A percentile compares a stretch with the other conserved stretches of the same genome.
Conservation (phyloP, 2,113 vertebrate species). For the Cynoglossus semilaevis region DNA sequence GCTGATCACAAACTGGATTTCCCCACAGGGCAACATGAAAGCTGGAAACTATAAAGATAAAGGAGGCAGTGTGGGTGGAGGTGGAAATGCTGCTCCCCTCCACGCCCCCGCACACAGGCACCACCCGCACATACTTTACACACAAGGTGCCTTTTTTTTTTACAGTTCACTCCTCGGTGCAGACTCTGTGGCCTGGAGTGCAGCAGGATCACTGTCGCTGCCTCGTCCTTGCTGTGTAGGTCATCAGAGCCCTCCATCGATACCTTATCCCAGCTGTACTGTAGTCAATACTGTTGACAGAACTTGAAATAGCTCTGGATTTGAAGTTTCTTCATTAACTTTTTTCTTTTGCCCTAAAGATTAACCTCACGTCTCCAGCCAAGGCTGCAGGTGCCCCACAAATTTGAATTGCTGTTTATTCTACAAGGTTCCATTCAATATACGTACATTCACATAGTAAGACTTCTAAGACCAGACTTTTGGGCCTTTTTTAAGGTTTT, state of each 20-base stretch:
- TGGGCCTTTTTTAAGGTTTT: no score
- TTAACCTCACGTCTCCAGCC: constrained; percentile 52
- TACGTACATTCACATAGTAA: no score
- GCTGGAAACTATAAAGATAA: constrained; percentile 43
- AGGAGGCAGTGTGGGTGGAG: constrained; percentile 31
- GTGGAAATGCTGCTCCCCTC: constrained; percentile 17
- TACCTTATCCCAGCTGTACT: constrained; percentile 64
- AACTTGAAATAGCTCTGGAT: constrained; percentile 62
- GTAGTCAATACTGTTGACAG: constrained; percentile 70
- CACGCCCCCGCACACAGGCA: neutral
- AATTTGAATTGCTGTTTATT: constrained; percentile 5
- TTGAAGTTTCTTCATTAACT: constrained; percentile 70
- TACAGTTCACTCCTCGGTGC: constrained; percentile 42
- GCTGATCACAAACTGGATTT: constrained; percentile 61
- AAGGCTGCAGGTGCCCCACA: constrained; percentile 7
- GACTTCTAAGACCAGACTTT: no score
- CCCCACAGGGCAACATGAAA: constrained; percentile 31
- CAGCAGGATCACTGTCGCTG: constrained; percentile 56
- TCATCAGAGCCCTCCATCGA: constrained; percentile 66
- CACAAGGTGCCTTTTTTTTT: constrained; percentile 27
- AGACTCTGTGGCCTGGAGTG: constrained; percentile 61
- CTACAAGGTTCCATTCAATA: no score
- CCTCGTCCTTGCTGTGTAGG: constrained; percentile 72
- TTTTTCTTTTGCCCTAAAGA: constrained; percentile 66
- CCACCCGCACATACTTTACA: constrained; percentile 1